Evolutionary conservation across 1,140 invertebrate genomes (phyloP).

Genomic region (Zelostemma sp.): DNA sequence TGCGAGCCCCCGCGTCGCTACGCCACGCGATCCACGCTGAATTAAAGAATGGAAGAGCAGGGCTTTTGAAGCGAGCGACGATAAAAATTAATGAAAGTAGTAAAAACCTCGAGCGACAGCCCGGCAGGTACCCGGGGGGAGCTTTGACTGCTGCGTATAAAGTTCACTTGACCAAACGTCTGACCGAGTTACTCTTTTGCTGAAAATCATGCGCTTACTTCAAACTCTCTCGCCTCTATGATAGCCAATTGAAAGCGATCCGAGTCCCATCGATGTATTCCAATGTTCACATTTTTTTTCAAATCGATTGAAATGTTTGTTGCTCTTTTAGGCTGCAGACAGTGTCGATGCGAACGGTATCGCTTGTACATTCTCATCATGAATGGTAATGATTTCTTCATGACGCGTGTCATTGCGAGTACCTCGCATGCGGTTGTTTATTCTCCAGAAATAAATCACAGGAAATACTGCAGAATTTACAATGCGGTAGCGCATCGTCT

Average conservation of each 20-base stretch:
- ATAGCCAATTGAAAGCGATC: slow-evolving; percentile 40
- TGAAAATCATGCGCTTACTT: slow-evolving; percentile 8
- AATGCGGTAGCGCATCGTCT: slow-evolving; percentile 18
- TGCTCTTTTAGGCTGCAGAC: too few relatives aligned
- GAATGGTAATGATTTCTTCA: slow-evolving; percentile 12
- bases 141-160: slow-evolving; percentile 13
- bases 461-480: slow-evolving; percentile 25
- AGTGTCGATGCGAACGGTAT: too few relatives aligned
- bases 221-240: slow-evolving; percentile 38
- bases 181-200: slow-evolving; percentile 41
- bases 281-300: not conserved
- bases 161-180: slow-evolving; percentile 50
- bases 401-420: slow-evolving; percentile 12
- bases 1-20: slow-evolving; percentile 40
- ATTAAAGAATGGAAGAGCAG: slow-evolving; percentile 62
- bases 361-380: too few relatives aligned
- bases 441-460: slow-evolving; percentile 34
- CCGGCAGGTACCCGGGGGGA: slow-evolving; percentile 11
- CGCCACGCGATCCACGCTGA: slow-evolving; percentile 51
- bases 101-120: slow-evolving; percentile 50
- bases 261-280: slow-evolving; percentile 20
- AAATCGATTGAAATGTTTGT: too few relatives aligned
- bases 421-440: slow-evolving; percentile 19
- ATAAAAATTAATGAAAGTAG: slow-evolving; percentile 66
- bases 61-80: slow-evolving; percentile 56